These are phyloP conservation scores for Microcaecilia unicolor DNA, from an alignment of 2,797 vertebrate species.

Conservation along the genomic window DNA sequence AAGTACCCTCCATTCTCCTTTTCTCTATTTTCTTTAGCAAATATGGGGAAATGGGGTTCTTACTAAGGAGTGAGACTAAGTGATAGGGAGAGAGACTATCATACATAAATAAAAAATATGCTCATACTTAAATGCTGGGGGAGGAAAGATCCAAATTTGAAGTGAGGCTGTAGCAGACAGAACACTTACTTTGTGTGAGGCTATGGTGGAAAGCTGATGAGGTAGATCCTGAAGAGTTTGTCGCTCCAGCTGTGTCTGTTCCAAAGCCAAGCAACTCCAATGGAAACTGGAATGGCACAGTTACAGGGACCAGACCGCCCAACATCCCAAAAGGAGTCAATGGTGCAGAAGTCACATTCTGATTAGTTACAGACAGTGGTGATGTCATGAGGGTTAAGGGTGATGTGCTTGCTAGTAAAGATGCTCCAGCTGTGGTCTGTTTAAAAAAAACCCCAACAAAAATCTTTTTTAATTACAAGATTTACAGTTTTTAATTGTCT, in stretches of 20 bases:
- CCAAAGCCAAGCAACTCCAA: slow-evolving; percentile 78
- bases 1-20: too few relatives aligned
- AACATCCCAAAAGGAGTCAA: slow-evolving; percentile 82
- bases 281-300: slow-evolving; percentile 91
- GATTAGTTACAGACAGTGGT: slow-evolving; percentile 68
- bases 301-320: slow-evolving; percentile 88
- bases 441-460: slow-evolving; percentile 18
- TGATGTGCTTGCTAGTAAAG: slow-evolving; percentile 71
- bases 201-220: slow-evolving; percentile 78
- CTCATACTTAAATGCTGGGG: background rate
- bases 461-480: too few relatives aligned
- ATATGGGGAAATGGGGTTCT: too few relatives aligned
- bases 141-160: background rate
- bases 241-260: slow-evolving; percentile 64
- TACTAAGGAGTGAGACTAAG: too few relatives aligned
- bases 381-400: slow-evolving; percentile 79
- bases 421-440: slow-evolving; percentile 68
- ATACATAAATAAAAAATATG: background rate
- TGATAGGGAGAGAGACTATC: background rate
- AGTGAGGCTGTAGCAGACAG: background rate
- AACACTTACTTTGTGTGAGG: slow-evolving; percentile 85
- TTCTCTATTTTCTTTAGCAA: too few relatives aligned
- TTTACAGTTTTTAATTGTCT: slow-evolving; percentile 6
- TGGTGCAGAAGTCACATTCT: slow-evolving; percentile 52
- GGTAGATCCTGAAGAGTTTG: slow-evolving; percentile 70